phyloP scores from a whole-genome alignment of 2,888 invertebrate genomes.

The Octodonta nipae region DNA sequence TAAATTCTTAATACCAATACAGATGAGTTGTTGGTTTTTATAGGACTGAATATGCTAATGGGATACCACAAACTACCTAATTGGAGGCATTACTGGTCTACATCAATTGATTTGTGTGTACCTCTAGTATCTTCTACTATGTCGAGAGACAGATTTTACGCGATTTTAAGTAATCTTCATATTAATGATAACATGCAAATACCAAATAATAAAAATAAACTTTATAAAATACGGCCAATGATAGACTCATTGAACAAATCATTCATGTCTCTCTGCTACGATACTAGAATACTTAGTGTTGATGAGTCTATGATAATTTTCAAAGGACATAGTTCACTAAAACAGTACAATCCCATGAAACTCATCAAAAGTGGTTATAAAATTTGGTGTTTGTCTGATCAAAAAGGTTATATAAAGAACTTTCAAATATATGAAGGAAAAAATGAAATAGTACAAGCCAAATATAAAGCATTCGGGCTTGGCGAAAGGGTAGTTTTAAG shows the following conservation, averaged over 20 bases:
- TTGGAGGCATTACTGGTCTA: too few species aligned
- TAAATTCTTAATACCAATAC: too few species aligned
- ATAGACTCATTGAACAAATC: conserved; percentile 6
- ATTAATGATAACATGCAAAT: conserved; percentile 9
- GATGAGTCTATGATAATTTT: conserved; percentile 14
- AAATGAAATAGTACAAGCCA: conserved; percentile 11
- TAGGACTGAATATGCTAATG: too few species aligned
- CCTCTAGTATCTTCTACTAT: too few species aligned
- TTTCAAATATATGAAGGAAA: conserved; percentile 19
- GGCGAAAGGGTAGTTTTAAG: conserved; percentile 17
- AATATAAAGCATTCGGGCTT: conserved; percentile 13
- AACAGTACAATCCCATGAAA: conserved; percentile 18
- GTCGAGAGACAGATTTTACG: conserved; percentile 8
- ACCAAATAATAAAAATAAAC: conserved; percentile 9
- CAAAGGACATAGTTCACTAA: conserved; percentile 13
- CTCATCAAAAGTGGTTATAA: conserved; percentile 18
- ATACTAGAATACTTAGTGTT: conserved; percentile 8
- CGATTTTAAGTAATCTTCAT: conserved; percentile 9
- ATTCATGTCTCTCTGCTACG: conserved; percentile 6
- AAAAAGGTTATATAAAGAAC: conserved; percentile 11
- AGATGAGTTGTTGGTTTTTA: too few species aligned
- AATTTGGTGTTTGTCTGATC: conserved; percentile 14
- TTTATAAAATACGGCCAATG: conserved; percentile 9
- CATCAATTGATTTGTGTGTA: too few species aligned
- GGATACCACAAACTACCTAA: too few species aligned